These are phyloP conservation scores for Ormyrus pomaceus DNA, from an alignment of 2,888 invertebrate species.

Conservation along the genomic window DNA sequence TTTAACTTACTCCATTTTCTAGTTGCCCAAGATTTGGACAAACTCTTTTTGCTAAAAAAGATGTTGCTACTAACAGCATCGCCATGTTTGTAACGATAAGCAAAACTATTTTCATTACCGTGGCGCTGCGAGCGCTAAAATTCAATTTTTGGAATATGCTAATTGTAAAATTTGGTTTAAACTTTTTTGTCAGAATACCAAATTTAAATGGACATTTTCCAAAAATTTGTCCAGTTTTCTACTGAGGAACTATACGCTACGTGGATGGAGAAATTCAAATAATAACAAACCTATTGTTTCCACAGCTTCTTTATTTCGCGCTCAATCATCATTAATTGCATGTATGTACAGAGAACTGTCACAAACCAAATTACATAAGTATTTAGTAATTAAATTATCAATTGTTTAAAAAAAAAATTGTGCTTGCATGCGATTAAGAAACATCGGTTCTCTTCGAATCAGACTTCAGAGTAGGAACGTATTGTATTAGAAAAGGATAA, in stretches of 20 bases:
- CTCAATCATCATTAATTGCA: slow-evolving; percentile 68
- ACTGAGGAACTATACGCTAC: not conserved
- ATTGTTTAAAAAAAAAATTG: slow-evolving; percentile 15
- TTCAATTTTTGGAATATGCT: not conserved
- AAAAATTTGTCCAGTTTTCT: slow-evolving; percentile 26
- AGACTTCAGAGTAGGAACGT: slow-evolving; percentile 46
- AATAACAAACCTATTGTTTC: slow-evolving; percentile 59
- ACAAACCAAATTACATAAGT: slow-evolving; percentile 52
- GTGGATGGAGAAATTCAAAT: slow-evolving; percentile 11
- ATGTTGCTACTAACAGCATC: slow-evolving; percentile 7
- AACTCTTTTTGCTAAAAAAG: slow-evolving; percentile 58
- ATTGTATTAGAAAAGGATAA: slow-evolving; percentile 20
- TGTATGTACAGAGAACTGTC: slow-evolving; percentile 72
- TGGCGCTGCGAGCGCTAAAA: slow-evolving; percentile 15
- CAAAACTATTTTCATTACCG: not conserved
- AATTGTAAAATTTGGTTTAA: not conserved
- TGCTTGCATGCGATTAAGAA: slow-evolving; percentile 48
- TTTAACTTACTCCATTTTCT: slow-evolving; percentile 60
- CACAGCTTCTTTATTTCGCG: slow-evolving; percentile 70
- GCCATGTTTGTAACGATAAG: slow-evolving; percentile 16
- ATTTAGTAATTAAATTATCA: slow-evolving; percentile 23
- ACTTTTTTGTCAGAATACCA: no score
- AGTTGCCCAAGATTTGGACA: slow-evolving; percentile 46
- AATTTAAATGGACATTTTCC: no score
- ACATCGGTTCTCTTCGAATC: slow-evolving; percentile 42